A percentile compares a stretch with the other conserved stretches of the same genome.
These are phyloP conservation scores for Sebastes minor DNA, from an alignment of 2,797 vertebrate species.

Conservation along the genomic window DNA sequence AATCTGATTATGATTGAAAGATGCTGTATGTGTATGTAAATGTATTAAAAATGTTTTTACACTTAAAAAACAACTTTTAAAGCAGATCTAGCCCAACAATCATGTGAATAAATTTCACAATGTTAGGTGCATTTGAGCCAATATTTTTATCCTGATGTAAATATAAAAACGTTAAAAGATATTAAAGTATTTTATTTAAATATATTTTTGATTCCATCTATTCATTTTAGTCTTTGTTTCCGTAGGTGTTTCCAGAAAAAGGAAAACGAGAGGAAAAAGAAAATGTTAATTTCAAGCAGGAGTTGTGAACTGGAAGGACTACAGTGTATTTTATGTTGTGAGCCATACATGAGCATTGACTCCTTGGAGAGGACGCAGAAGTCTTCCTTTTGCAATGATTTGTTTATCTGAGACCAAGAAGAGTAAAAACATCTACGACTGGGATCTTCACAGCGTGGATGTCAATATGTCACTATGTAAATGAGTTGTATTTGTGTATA, in stretches of 20 bases:
- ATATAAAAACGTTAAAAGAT: background rate
- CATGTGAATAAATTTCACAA: background rate
- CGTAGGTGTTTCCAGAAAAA: conserved; percentile 79
- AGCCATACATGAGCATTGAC: conserved; percentile 10
- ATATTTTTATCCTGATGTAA: background rate
- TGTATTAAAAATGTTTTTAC: conserved; percentile 37
- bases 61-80: background rate
- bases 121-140: background rate
- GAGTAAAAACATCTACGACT: background rate
- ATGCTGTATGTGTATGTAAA: conserved; percentile 2
- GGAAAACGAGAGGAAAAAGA: conserved; percentile 77
- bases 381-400: conserved; percentile 30
- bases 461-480: conserved; percentile 60
- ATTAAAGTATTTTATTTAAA: conserved; percentile 22
- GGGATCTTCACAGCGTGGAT: conserved; percentile 33
- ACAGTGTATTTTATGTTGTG: conserved; percentile 18
- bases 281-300: conserved; percentile 65
- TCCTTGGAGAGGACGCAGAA: conserved; percentile 17
- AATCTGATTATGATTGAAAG: conserved; percentile 14
- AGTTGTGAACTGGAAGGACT: conserved; percentile 45
- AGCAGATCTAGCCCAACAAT: background rate
- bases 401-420: conserved; percentile 17
- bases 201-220: conserved; percentile 10
- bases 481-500: conserved; percentile 30
- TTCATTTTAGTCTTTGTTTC: conserved; percentile 64